phyloP scores from a whole-genome alignment of 2,888 invertebrate species.

The Microctonus hyperodae region DNA sequence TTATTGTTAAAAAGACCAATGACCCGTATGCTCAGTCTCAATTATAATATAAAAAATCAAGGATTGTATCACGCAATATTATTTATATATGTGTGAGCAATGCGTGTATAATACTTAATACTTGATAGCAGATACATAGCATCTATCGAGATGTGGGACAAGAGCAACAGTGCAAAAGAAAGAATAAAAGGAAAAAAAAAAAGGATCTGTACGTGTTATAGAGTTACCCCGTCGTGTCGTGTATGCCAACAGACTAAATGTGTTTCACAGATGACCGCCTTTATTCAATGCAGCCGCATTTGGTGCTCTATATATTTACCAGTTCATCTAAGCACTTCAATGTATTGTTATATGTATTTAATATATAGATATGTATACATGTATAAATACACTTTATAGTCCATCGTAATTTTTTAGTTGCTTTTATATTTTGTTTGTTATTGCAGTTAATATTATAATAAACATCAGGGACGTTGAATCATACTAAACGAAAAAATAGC shows the following conservation, averaged over 20 bases:
- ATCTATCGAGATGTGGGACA: neutral
- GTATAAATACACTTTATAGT: no score
- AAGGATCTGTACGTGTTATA: constrained; percentile 43
- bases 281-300: constrained; percentile 48
- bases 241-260: constrained; percentile 63
- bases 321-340: constrained; percentile 36
- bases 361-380: no score
- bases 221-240: constrained; percentile 54
- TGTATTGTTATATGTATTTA: neutral
- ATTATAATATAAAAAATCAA: neutral
- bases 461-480: no score
- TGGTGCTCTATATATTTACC: constrained; percentile 31
- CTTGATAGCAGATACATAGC: neutral
- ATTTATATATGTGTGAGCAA: neutral
- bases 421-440: no score
- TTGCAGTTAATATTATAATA: no score
- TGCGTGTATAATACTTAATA: constrained; percentile 2
- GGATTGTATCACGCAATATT: neutral
- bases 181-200: constrained; percentile 27
- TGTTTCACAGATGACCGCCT: constrained; percentile 63
- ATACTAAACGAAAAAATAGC: no score
- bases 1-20: constrained; percentile 3
- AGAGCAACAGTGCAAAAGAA: neutral
- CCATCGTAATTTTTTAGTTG: no score
- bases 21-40: neutral